phyloP scores from a whole-genome alignment of 2,797 vertebrate species.

The Hyperoplus lanceolatus region DNA sequence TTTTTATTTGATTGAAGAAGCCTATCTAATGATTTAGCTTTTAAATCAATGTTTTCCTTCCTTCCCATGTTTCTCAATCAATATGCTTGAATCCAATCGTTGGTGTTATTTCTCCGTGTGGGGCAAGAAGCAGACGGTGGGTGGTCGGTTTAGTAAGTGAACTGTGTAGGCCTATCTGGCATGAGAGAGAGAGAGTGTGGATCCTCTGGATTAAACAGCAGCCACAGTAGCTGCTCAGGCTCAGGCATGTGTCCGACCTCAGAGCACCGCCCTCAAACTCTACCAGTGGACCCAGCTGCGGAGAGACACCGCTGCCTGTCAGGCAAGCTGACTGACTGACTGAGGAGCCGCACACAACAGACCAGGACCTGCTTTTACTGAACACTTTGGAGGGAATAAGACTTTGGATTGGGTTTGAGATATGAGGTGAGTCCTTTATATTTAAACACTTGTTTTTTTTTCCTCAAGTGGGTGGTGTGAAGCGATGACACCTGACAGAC shows the following conservation, averaged over 20 bases:
- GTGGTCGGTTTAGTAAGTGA: conserved; percentile 5
- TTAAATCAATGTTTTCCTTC: too few relatives aligned
- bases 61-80: not conserved
- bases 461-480: not conserved
- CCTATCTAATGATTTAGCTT: not conserved
- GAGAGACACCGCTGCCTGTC: conserved; percentile 47
- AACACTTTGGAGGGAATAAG: not conserved
- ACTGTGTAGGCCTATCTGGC: not conserved
- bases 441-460: not conserved
- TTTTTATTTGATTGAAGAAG: too few relatives aligned
- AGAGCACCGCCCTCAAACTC: conserved; percentile 69
- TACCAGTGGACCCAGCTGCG: conserved; percentile 32
- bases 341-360: conserved; percentile 18
- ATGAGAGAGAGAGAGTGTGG: conserved; percentile 13
- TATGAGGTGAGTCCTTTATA: conserved; percentile 38
- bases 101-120: not conserved
- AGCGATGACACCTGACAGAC: conserved; percentile 46
- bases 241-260: conserved; percentile 41
- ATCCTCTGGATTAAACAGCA: conserved; percentile 22
- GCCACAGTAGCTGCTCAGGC: conserved; percentile 36
- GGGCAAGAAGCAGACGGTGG: not conserved
- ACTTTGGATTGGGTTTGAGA: not conserved
- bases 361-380: not conserved
- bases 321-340: conserved; percentile 52
- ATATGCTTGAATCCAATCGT: not conserved